These are phyloP conservation scores for Piliocolobus tephrosceles DNA, from an alignment of 2,113 vertebrate genomes.

Conservation along the genomic window DNA sequence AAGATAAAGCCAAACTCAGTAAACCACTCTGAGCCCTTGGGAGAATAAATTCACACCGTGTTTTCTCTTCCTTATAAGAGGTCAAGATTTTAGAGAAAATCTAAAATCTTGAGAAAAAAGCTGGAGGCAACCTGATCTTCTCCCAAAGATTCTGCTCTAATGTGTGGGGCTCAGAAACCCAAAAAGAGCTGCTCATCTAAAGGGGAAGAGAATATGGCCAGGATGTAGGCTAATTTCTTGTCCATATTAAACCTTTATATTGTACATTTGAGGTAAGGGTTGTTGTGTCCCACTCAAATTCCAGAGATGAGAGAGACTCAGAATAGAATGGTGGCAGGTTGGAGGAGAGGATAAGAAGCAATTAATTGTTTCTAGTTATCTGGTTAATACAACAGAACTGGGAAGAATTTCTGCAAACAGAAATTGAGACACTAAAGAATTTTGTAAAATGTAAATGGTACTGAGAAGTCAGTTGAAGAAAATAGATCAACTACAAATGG, in stretches of 20 bases:
- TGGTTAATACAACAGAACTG: neutral
- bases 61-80: neutral
- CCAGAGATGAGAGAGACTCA: neutral
- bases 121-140: neutral
- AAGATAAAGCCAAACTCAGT: neutral
- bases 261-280: neutral
- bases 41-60: neutral
- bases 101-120: no score
- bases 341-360: neutral
- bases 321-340: neutral
- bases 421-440: neutral
- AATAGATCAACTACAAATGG: neutral
- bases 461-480: neutral
- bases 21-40: neutral
- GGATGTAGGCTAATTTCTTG: neutral
- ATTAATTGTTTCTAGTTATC: neutral
- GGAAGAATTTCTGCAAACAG: neutral
- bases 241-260: neutral
- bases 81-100: neutral
- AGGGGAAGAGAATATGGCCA: neutral
- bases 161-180: neutral
- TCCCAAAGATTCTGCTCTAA: neutral
- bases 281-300: neutral
- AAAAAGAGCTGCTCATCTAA: fast-evolving
- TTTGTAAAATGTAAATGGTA: neutral